Percentiles rank a stretch among this genome's conserved stretches.
Evolutionary conservation across 2,888 invertebrate genomes (phyloP).

Genomic region (Acleris holmiana): DNA sequence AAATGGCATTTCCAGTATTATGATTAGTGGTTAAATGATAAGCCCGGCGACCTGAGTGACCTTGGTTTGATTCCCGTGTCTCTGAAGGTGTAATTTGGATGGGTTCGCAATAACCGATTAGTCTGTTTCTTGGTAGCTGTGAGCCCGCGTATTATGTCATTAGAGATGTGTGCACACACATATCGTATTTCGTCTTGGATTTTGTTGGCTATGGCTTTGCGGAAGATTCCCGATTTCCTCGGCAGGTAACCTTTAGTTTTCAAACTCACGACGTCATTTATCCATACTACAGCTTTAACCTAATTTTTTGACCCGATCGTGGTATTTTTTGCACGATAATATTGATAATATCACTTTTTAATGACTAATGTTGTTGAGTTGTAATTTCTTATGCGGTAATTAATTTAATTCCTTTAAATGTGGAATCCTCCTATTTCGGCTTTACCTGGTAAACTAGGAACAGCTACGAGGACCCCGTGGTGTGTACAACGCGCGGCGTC

Average conservation of each 20-base stretch:
- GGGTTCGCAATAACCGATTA: conserved; percentile 80
- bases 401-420: too few relatives aligned
- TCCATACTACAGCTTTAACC: too few relatives aligned
- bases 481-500: conserved; percentile 45
- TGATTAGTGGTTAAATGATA: conserved; percentile 82
- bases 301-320: too few relatives aligned
- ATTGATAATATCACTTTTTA: too few relatives aligned
- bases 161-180: conserved; percentile 54
- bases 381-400: too few relatives aligned
- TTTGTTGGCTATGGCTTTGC: not conserved
- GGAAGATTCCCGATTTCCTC: not conserved
- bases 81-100: conserved; percentile 79
- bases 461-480: conserved; percentile 35
- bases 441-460: too few relatives aligned
- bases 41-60: conserved; percentile 77
- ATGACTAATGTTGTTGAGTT: too few relatives aligned
- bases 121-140: conserved; percentile 77
- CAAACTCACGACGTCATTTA: too few relatives aligned
- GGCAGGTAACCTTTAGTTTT: too few relatives aligned
- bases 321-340: too few relatives aligned
- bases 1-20: conserved; percentile 80
- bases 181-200: conserved; percentile 42
- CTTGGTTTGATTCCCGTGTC: conserved; percentile 82
- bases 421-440: too few relatives aligned
- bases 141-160: conserved; percentile 76